phyloP scores from a whole-genome alignment of 2,888 invertebrate species.

The Coelopa pilipes region DNA sequence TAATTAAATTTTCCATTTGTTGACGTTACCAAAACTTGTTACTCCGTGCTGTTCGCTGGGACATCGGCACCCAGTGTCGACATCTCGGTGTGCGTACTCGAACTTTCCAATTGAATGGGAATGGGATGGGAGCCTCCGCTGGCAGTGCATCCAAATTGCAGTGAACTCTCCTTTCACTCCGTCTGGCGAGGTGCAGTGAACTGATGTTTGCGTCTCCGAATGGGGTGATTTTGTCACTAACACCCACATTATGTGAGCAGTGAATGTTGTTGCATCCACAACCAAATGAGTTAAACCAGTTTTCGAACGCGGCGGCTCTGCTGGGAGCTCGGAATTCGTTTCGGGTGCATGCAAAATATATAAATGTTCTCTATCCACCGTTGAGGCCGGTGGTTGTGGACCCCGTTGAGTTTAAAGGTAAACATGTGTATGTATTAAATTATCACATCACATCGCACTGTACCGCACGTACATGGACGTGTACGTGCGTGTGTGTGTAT shows the following conservation, averaged over 20 bases:
- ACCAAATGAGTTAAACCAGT: too few relatives aligned
- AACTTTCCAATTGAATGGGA: not conserved
- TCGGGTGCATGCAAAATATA: too few relatives aligned
- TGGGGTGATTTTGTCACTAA: slow-evolving; percentile 21
- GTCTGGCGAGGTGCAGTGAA: slow-evolving; percentile 29
- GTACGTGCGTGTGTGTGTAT: not conserved
- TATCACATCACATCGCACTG: too few relatives aligned
- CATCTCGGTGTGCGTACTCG: not conserved
- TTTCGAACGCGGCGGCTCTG: too few relatives aligned
- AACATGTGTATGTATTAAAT: too few relatives aligned
- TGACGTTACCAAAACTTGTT: slow-evolving; percentile 27
- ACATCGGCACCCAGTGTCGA: not conserved
- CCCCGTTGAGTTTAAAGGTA: too few relatives aligned
- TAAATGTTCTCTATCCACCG: too few relatives aligned
- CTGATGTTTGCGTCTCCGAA: slow-evolving; percentile 25
- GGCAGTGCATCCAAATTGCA: slow-evolving; percentile 15
- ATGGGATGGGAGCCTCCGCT: not conserved
- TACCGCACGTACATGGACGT: not conserved
- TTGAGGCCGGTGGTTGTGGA: too few relatives aligned
- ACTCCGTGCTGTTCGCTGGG: not conserved
- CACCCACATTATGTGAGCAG: slow-evolving; percentile 12
- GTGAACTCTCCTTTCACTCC: slow-evolving; percentile 32
- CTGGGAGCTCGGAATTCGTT: too few relatives aligned
- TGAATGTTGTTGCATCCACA: slow-evolving; percentile 12
- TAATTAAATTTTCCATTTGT: slow-evolving; percentile 8